Conservation (phyloP, 1,140 invertebrate species). For the Zaprionus africanus region DNA sequence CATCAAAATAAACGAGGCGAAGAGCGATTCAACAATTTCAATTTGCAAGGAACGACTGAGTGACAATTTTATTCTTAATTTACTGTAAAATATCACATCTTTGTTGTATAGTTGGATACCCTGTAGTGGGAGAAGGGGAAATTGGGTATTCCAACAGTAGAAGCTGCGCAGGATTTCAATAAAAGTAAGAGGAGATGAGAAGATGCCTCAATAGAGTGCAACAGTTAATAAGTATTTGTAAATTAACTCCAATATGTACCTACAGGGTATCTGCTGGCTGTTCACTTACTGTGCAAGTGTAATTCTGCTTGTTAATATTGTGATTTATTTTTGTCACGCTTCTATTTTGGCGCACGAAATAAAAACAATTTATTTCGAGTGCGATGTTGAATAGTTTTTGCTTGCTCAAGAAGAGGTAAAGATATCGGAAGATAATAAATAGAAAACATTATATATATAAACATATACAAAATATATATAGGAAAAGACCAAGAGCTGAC, state of each 20-base stretch:
- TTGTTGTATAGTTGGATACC: constrained; percentile 60
- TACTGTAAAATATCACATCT: constrained; percentile 72
- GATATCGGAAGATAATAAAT: constrained; percentile 29
- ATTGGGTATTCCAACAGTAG: too few species aligned
- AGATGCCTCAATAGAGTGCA: too few species aligned
- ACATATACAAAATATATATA: not conserved
- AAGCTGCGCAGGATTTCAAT: too few species aligned
- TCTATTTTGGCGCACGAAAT: constrained; percentile 49
- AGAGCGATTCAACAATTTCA: constrained; percentile 33
- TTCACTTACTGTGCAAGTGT: not conserved
- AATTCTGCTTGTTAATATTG: constrained; percentile 53
- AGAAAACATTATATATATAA: not conserved
- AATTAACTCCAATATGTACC: not conserved
- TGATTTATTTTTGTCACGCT: constrained; percentile 80
- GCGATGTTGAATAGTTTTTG: constrained; percentile 21
- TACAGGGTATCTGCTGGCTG: not conserved
- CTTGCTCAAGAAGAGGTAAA: constrained; percentile 15
- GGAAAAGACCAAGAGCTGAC: not conserved
- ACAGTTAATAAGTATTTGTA: not conserved
- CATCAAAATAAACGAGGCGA: constrained; percentile 19
- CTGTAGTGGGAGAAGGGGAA: not conserved
- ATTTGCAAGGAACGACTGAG: constrained; percentile 40
- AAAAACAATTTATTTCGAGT: constrained; percentile 35
- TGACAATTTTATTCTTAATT: constrained; percentile 72
- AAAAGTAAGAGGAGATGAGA: too few species aligned